Conservation (phyloP, 2,888 invertebrate genomes). For the Atethmia centrago region DNA sequence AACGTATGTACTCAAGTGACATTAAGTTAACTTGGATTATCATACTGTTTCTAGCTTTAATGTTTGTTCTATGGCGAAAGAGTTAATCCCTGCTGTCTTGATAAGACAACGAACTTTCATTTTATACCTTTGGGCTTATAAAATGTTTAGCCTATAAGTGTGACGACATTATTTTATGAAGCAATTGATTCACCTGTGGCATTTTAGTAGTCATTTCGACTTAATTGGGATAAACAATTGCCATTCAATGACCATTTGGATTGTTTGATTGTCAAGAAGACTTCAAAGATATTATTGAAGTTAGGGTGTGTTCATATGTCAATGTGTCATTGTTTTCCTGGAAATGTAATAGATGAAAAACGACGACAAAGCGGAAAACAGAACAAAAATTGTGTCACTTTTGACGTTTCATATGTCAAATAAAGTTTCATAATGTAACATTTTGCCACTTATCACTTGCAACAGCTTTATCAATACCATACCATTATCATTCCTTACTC, state of each 20-base stretch:
- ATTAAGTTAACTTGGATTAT: slow-evolving; percentile 62
- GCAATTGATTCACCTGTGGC: not conserved
- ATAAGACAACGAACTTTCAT: slow-evolving; percentile 54
- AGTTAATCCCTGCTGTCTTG: slow-evolving; percentile 57
- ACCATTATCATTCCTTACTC: not conserved
- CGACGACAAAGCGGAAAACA: not conserved
- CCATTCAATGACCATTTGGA: not conserved
- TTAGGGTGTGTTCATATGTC: too few species aligned
- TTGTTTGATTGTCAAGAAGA: not conserved
- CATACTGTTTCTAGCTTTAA: slow-evolving; percentile 66
- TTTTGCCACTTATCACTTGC: not conserved
- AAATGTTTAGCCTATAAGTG: not conserved
- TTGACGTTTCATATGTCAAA: slow-evolving; percentile 30
- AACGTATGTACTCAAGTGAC: slow-evolving; percentile 56
- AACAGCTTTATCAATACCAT: slow-evolving; percentile 10
- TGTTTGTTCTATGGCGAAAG: slow-evolving; percentile 59
- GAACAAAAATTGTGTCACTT: slow-evolving; percentile 1
- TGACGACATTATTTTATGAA: not conserved
- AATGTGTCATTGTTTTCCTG: not conserved
- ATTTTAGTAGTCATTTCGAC: slow-evolving; percentile 14
- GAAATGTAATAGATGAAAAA: not conserved
- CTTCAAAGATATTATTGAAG: not conserved
- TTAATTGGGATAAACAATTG: slow-evolving; percentile 9
- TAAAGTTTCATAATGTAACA: not conserved
- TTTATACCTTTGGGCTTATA: slow-evolving; percentile 10